Evolutionary conservation across 2,797 vertebrate species (phyloP).

Genomic region (Sus cebifrons): DNA sequence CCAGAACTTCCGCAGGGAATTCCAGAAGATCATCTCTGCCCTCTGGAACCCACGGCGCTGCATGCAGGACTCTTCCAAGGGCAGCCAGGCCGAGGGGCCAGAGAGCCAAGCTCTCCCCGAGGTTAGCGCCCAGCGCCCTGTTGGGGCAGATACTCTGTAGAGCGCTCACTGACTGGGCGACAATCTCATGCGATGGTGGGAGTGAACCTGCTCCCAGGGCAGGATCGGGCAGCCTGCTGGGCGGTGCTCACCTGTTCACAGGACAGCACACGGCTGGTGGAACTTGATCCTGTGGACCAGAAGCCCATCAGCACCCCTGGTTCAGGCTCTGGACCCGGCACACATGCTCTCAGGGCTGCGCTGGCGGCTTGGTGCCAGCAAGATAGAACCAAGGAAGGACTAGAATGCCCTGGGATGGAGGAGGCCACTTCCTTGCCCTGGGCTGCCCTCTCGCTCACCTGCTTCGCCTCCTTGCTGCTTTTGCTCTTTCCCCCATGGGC

Average conservation of each 20-base stretch:
- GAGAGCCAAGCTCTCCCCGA: not conserved
- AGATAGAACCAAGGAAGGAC: not conserved
- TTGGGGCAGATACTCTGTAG: not conserved
- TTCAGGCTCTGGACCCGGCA: not conserved
- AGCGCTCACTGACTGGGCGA: rapidly evolving
- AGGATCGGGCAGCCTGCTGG: not conserved
- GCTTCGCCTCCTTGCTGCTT: not conserved
- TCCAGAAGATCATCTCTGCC: constrained; percentile 93
- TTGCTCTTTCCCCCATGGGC: not conserved
- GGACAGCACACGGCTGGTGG: too few relatives aligned
- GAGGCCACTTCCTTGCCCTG: not conserved
- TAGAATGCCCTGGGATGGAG: not conserved
- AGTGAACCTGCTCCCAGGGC: not conserved
- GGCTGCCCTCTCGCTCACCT: not conserved
- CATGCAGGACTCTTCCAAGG: constrained; percentile 92
- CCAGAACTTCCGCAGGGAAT: constrained; percentile 95
- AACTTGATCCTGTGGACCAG: not conserved
- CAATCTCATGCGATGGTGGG: too few relatives aligned
- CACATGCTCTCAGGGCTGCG: not conserved
- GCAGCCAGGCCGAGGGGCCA: constrained; percentile 68
- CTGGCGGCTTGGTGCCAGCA: rapidly evolving
- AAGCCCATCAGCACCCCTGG: too few relatives aligned
- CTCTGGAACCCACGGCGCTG: constrained; percentile 92
- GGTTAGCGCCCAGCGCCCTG: rapidly evolving
- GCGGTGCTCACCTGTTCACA: rapidly evolving